These are phyloP conservation scores for Leucania comma DNA, from an alignment of 2,888 invertebrate genomes.

Conservation along the genomic window DNA sequence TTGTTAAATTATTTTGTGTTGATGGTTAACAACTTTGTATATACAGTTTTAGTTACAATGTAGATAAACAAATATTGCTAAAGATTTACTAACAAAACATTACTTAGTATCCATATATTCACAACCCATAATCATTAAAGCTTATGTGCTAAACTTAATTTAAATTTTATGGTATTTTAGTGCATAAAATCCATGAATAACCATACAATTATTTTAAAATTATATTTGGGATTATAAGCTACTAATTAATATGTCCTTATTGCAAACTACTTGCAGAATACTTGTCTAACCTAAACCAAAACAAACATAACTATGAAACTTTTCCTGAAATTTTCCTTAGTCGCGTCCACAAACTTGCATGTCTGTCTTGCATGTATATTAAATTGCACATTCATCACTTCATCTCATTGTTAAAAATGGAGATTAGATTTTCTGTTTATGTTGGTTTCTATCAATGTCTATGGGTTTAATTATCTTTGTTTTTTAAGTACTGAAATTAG, in stretches of 20 bases:
- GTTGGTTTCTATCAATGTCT: too few relatives aligned
- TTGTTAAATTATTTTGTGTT: conserved; percentile 2
- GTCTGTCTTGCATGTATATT: background rate
- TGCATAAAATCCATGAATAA: background rate
- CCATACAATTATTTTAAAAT: background rate
- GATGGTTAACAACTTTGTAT: background rate
- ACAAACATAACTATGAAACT: background rate
- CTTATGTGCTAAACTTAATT: background rate
- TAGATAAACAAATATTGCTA: conserved; percentile 2
- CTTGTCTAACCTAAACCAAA: background rate
- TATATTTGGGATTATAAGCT: too few relatives aligned
- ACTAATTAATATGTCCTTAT: background rate
- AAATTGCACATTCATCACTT: background rate
- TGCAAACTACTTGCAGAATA: background rate
- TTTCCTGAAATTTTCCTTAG: background rate
- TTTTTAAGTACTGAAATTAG: background rate
- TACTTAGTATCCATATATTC: background rate
- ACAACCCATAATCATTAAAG: background rate
- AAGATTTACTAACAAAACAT: background rate
- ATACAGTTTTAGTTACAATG: conserved; percentile 3
- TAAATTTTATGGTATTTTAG: background rate
- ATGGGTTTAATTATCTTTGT: background rate
- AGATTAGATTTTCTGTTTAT: background rate
- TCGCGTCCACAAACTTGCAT: background rate
- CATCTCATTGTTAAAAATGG: background rate